Conservation (phyloP, 2,113 vertebrate genomes). For the Maccullochella peelii region DNA sequence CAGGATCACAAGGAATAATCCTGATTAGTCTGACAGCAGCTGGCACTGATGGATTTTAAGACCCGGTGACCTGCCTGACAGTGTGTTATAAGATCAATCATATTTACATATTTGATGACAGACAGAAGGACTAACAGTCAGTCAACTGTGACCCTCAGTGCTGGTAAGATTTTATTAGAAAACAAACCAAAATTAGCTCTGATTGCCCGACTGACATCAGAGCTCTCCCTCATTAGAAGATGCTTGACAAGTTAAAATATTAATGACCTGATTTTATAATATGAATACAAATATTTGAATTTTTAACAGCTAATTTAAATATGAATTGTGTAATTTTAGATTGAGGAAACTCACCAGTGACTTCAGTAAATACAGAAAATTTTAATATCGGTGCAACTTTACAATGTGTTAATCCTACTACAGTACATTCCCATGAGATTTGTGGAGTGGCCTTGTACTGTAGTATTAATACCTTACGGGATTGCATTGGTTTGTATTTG, state of each 20-base stretch:
- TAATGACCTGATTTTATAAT: background rate
- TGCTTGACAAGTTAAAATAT: background rate
- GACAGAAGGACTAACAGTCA: background rate
- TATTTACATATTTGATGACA: slow-evolving; percentile 42
- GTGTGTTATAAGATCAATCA: slow-evolving; percentile 15
- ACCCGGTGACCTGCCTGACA: slow-evolving; percentile 17
- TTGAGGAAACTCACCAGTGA: slow-evolving; percentile 11
- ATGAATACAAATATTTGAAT: slow-evolving; percentile 6
- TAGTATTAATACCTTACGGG: background rate
- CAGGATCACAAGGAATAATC: slow-evolving; percentile 17
- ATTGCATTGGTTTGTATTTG: slow-evolving; percentile 4
- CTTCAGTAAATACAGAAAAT: background rate
- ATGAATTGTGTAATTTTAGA: background rate
- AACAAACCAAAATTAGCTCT: slow-evolving; percentile 9
- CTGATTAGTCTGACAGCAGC: slow-evolving; percentile 18
- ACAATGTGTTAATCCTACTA: background rate
- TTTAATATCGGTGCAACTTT: background rate
- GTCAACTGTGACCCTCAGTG: background rate
- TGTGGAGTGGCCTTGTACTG: background rate
- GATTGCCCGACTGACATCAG: background rate
- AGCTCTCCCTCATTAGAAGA: slow-evolving; percentile 3
- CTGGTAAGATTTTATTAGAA: slow-evolving; percentile 5
- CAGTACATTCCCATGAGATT: background rate
- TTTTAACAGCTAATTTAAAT: slow-evolving; percentile 2
- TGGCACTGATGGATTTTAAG: slow-evolving; percentile 19